These are phyloP conservation scores for Tursiops truncatus DNA, from an alignment of 2,113 vertebrate species.

Conservation along the genomic window DNA sequence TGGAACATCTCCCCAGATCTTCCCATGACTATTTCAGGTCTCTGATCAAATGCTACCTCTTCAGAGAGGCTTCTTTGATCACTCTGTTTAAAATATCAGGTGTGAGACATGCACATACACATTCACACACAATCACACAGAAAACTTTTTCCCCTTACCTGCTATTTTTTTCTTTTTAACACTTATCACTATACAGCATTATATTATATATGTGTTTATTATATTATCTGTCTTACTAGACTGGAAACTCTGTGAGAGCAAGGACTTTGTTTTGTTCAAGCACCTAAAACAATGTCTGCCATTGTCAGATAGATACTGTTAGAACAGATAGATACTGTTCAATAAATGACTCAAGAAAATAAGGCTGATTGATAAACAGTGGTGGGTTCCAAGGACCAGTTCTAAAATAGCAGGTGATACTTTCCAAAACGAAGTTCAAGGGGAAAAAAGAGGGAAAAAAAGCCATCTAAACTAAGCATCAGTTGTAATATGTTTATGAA, in stretches of 20 bases:
- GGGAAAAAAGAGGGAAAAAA: not conserved
- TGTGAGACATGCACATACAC: not conserved
- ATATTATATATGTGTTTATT: slow-evolving; percentile 6
- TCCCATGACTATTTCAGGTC: slow-evolving; percentile 2
- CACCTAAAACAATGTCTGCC: not conserved
- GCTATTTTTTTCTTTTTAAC: slow-evolving; percentile 12
- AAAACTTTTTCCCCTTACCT: not conserved
- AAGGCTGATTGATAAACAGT: slow-evolving; percentile 12
- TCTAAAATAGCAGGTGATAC: not conserved
- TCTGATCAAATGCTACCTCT: slow-evolving; percentile 27
- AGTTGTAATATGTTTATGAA: not conserved
- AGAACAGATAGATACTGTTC: not conserved
- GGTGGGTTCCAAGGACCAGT: not conserved
- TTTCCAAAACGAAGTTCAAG: slow-evolving; percentile 56
- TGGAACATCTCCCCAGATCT: not conserved
- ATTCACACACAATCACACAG: not conserved
- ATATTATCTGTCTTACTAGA: slow-evolving; percentile 25
- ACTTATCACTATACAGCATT: not conserved
- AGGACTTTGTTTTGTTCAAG: not conserved
- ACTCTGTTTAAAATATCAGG: slow-evolving; percentile 1
- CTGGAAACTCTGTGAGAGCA: not conserved
- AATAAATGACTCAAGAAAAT: slow-evolving; percentile 41
- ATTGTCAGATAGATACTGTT: no score
- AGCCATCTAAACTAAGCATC: slow-evolving; percentile 17
- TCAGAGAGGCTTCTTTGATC: slow-evolving; percentile 31